These are phyloP conservation scores for Xylocampa areola DNA, from an alignment of 2,888 invertebrate species.

Conservation along the genomic window DNA sequence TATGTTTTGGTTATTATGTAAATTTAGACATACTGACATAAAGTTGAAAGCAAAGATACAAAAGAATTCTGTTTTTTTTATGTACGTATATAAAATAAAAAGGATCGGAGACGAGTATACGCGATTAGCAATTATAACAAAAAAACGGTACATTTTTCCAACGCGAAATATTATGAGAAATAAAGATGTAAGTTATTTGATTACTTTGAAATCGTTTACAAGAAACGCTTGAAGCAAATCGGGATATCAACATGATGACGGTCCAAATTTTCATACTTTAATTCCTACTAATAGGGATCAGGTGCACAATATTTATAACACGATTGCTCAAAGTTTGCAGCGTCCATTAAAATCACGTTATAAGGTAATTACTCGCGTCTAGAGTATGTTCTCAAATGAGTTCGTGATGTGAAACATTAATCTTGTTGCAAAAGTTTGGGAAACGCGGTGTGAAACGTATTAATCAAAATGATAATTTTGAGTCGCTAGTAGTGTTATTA, in stretches of 20 bases:
- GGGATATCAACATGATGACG: conserved; percentile 30
- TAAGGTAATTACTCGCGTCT: conserved; percentile 51
- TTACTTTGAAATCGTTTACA: conserved; percentile 50
- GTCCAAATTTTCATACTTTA: conserved; percentile 20
- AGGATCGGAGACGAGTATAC: neutral
- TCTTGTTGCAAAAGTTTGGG: conserved; percentile 60
- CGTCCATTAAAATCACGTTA: conserved; percentile 62
- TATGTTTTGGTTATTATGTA: conserved; percentile 9
- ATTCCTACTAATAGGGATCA: conserved; percentile 30
- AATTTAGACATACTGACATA: too few species aligned
- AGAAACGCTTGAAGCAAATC: conserved; percentile 22
- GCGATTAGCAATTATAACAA: neutral
- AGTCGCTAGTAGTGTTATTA: neutral
- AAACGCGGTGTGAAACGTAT: conserved; percentile 25
- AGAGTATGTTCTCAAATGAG: conserved; percentile 40
- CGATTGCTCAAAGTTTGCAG: conserved; percentile 36
- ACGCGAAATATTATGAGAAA: conserved; percentile 3
- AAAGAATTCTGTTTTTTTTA: too few species aligned
- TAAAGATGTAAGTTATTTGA: conserved; percentile 44
- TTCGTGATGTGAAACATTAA: conserved; percentile 55
- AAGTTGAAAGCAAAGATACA: too few species aligned
- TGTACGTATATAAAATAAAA: too few species aligned
- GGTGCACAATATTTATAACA: conserved; percentile 35
- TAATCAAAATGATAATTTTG: conserved; percentile 21
- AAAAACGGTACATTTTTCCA: too few species aligned